Evolutionary conservation across 2,888 invertebrate genomes (phyloP).

Genomic region (Barypeithes pellucidus): DNA sequence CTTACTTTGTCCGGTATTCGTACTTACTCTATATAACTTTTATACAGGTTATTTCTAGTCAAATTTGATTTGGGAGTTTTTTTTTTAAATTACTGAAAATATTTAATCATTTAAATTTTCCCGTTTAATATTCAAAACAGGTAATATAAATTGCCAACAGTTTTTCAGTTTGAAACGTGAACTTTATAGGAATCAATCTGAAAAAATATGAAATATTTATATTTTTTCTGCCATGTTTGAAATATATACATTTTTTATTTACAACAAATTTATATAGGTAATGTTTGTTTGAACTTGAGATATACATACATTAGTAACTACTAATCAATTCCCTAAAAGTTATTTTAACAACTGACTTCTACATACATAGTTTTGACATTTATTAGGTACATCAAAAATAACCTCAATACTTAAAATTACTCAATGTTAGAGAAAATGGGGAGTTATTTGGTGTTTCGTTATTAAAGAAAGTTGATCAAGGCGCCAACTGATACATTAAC

Average conservation of each 20-base stretch:
- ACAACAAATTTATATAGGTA: constrained; percentile 36
- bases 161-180: background rate
- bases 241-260: constrained; percentile 32
- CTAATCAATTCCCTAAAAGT: constrained; percentile 39
- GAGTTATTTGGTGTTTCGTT: too few relatives aligned
- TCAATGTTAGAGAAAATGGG: too few relatives aligned
- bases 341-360: constrained; percentile 9
- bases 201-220: background rate
- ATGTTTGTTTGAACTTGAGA: constrained; percentile 18
- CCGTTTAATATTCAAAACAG: too few relatives aligned
- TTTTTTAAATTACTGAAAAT: too few relatives aligned
- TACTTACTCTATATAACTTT: background rate
- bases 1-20: background rate
- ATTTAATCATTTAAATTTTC: too few relatives aligned
- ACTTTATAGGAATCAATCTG: background rate
- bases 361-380: constrained; percentile 20
- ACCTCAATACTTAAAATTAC: too few relatives aligned
- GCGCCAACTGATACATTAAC: too few relatives aligned
- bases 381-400: background rate
- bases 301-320: constrained; percentile 15
- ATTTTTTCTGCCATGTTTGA: background rate
- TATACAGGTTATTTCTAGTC: background rate
- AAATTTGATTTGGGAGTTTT: background rate
- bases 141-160: too few relatives aligned
- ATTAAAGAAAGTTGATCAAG: too few relatives aligned